phyloP scores from a whole-genome alignment of 2,797 vertebrate genomes.

The Lithobates sylvaticus region DNA sequence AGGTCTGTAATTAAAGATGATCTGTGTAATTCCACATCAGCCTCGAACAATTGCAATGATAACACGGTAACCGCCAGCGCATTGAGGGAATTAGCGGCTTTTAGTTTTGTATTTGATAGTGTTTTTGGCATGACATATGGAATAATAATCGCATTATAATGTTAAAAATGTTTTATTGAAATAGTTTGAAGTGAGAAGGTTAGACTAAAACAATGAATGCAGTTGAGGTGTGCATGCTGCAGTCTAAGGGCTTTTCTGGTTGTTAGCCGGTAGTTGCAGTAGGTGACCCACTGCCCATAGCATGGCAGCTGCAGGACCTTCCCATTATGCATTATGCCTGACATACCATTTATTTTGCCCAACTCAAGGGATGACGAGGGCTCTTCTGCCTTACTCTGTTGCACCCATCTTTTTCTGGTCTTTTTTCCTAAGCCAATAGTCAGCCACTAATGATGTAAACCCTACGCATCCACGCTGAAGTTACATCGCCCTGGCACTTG shows the following conservation, averaged over 20 bases:
- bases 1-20: constrained; percentile 53
- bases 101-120: neutral
- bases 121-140: neutral
- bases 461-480: too few relatives aligned
- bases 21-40: constrained; percentile 37
- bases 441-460: neutral
- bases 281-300: neutral
- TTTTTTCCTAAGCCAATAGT: neutral
- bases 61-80: neutral
- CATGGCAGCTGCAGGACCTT: neutral
- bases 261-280: neutral
- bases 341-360: too few relatives aligned
- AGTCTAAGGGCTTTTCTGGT: neutral
- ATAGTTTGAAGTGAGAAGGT: neutral
- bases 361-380: too few relatives aligned
- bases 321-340: neutral
- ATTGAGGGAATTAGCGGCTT: neutral
- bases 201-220: neutral
- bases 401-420: neutral
- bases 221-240: neutral
- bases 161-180: neutral
- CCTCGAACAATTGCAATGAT: constrained; percentile 22
- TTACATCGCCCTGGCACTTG: neutral
- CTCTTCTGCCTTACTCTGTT: neutral
- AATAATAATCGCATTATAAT: neutral